phyloP scores from a whole-genome alignment of 37 sponge, comb jelly and placozoan species.

The Lycopodina hypogea region DNA sequence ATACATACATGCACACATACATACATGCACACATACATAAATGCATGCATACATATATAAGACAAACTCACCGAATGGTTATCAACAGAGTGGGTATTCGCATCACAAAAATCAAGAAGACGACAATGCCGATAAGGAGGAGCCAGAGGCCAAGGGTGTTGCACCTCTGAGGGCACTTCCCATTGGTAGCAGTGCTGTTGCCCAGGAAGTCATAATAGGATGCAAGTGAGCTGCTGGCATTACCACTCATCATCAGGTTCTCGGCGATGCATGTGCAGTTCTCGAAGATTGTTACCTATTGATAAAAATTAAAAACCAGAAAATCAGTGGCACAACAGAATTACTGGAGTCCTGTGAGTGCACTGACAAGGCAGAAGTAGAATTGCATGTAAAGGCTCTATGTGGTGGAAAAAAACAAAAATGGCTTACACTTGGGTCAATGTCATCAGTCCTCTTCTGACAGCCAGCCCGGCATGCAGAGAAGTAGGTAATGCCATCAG shows the following conservation, averaged over 20 bases:
- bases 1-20: background rate
- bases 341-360: background rate
- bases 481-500: conserved; percentile 54
- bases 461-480: conserved; percentile 43
- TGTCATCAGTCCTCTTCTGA: background rate
- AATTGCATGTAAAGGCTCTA: too few species aligned
- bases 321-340: background rate
- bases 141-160: conserved; percentile 17
- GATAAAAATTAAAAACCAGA: background rate
- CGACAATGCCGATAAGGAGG: conserved; percentile 23
- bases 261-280: conserved; percentile 44
- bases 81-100: conserved; percentile 33
- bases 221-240: too few species aligned
- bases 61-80: conserved; percentile 40
- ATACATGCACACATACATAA: background rate
- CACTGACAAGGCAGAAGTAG: too few species aligned
- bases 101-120: conserved; percentile 38
- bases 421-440: conserved; percentile 2
- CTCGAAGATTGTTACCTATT: conserved; percentile 21
- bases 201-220: background rate
- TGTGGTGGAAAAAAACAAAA: too few species aligned
- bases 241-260: background rate
- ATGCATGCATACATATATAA: background rate
- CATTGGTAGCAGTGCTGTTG: conserved; percentile 21
- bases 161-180: conserved; percentile 18